Conservation (phyloP, 2,113 vertebrate genomes). For the Amphilophus citrinellus region DNA sequence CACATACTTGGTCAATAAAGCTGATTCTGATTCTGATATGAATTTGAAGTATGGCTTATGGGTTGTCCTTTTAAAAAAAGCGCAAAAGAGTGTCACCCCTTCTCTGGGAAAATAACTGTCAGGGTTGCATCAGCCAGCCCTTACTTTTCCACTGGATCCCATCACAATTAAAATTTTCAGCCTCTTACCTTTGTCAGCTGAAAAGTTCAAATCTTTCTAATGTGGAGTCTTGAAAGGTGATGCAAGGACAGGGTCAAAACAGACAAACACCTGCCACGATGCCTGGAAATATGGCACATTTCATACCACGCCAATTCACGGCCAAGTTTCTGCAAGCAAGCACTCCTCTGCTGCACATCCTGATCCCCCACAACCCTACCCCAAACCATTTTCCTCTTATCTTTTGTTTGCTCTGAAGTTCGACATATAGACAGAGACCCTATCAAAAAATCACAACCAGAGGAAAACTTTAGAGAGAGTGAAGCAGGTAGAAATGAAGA, state of each 20-base stretch:
- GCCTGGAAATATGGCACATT: conserved; percentile 53
- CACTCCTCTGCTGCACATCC: conserved; percentile 17
- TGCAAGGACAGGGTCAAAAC: conserved; percentile 49
- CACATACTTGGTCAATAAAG: too few species aligned
- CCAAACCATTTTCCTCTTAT: conserved; percentile 32
- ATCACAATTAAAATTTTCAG: conserved; percentile 21
- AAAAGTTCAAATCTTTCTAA: conserved; percentile 59
- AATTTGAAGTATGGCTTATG: too few species aligned
- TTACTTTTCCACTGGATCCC: conserved; percentile 21
- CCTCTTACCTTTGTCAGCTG: conserved; percentile 49
- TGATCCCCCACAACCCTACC: not conserved
- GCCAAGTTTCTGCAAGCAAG: conserved; percentile 63
- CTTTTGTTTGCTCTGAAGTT: conserved; percentile 78
- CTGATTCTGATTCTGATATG: too few species aligned
- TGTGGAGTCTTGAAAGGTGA: conserved; percentile 50
- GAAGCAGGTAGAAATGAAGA: conserved; percentile 66
- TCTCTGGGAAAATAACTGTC: not conserved
- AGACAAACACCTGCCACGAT: conserved; percentile 49
- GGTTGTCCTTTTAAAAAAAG: not conserved
- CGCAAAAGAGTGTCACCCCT: not conserved
- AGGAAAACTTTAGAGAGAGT: conserved; percentile 43
- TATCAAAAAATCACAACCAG: conserved; percentile 86
- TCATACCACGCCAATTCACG: conserved; percentile 50
- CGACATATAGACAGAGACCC: conserved; percentile 63
- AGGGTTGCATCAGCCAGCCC: conserved; percentile 38